phyloP scores from a whole-genome alignment of 1,140 invertebrate genomes.

The Steinernema feltiae region DNA sequence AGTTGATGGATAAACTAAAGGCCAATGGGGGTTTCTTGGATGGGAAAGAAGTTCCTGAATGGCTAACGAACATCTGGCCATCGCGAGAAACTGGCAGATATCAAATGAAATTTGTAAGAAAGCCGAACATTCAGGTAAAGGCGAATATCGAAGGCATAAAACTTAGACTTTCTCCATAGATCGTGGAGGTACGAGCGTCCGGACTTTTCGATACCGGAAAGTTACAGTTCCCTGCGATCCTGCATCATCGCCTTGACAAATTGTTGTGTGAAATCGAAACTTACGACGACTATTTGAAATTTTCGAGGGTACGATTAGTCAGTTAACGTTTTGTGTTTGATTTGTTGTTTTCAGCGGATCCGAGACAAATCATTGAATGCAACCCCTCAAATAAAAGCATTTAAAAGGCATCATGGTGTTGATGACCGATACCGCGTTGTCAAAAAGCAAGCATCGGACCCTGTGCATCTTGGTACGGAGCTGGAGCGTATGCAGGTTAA shows the following conservation, averaged over 20 bases:
- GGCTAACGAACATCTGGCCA: neutral
- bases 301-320: neutral
- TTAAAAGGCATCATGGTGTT: too few relatives aligned
- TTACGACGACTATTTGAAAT: neutral
- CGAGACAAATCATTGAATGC: neutral
- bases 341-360: neutral
- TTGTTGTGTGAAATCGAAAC: neutral
- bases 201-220: neutral
- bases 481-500: neutral
- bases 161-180: neutral
- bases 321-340: neutral
- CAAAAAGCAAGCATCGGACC: neutral
- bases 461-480: neutral
- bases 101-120: neutral
- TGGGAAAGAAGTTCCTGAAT: neutral
- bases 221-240: neutral
- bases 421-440: too few relatives aligned
- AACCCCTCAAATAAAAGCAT: neutral
- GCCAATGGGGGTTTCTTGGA: neutral
- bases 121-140: neutral
- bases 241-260: neutral
- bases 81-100: neutral
- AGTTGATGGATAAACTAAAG: neutral
- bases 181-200: constrained; percentile 1
- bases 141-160: neutral